Evolutionary conservation across 2,113 vertebrate species (phyloP).

Genomic region (Phrynocephalus versicolor): DNA sequence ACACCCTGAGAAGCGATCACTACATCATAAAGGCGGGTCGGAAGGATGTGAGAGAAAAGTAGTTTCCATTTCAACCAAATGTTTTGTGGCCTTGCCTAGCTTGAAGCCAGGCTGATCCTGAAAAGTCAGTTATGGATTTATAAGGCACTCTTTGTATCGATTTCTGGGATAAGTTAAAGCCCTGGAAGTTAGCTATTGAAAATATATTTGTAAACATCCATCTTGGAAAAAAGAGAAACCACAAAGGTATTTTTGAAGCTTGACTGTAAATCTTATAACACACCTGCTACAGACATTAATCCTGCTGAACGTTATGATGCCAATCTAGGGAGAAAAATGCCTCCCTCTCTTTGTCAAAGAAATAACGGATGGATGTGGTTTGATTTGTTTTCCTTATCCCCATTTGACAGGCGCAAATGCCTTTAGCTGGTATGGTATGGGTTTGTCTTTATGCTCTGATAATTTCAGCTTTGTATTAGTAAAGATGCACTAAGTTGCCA

Average conservation of each 20-base stretch:
- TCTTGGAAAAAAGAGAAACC: slow-evolving; percentile 10
- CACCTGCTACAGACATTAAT: not conserved
- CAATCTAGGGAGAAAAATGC: not conserved
- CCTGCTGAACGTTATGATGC: not conserved
- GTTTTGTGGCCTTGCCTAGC: not conserved
- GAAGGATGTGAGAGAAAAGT: no score
- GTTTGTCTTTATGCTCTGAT: slow-evolving; percentile 3
- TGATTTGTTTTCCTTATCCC: not conserved
- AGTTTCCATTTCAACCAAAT: not conserved
- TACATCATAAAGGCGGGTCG: no score
- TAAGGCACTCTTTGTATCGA: slow-evolving; percentile 42
- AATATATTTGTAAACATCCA: slow-evolving; percentile 16
- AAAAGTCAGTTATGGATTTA: not conserved
- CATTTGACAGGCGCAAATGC: not conserved
- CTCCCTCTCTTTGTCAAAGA: slow-evolving; percentile 29
- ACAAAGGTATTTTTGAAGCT: not conserved
- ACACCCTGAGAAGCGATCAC: no score
- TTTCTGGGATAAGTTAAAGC: slow-evolving; percentile 51
- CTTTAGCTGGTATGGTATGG: slow-evolving; percentile 7
- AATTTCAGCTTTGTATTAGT: not conserved
- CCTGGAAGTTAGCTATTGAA: slow-evolving; percentile 54
- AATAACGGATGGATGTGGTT: not conserved
- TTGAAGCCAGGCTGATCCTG: not conserved
- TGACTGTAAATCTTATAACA: slow-evolving; percentile 22
- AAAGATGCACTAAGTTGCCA: not conserved